Base-by-base conservation (phyloP, 1,140 invertebrate genomes). In the Homalodisca vitripennis region DNA sequence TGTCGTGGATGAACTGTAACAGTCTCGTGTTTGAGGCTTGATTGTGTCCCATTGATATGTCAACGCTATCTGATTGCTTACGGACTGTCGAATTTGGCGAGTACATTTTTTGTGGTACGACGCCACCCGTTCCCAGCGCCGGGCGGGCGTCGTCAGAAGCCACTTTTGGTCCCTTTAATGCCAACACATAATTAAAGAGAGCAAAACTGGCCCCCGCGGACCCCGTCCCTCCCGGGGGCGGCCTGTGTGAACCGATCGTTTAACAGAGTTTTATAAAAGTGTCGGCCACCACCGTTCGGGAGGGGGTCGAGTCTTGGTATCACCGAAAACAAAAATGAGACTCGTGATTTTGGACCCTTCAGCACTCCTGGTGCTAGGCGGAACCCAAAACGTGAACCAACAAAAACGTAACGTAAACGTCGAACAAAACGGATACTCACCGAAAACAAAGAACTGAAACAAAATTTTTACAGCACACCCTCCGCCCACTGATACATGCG, bases 101-200 rank as follows among this genome's bases (percentile, higher is more conserved):
- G 67, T 68, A 68, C 67, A 68, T 60, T 68, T 53, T 34, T 68
- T 62, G 63, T 69, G 53, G 34, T 13, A 64, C 57, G 68, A n/a
- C 53, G 14, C 55, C 68, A 20, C 60, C 63, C 57, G 69, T 48
- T 70, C 69, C 69, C 69, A 70, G 69, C 69, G 62, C 41, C 69
- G 57, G 47, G 32, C 51, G 34, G 27, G 20, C 32, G n/a, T n/a
- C n/a, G n/a, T 46, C 26, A 70, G 69, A 63, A 66, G 69, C 69
- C 62, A 55, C 46, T 57, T 57, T 66, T 62, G 53, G 69, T 66
- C 60, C 63, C 69, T 70, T 70, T 70, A 70, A 70, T 66, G 69
- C 69, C 69, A 70, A 70, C 69, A 70, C 62, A 57, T 60, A 66
- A 46, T 70, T 48, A 70, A 70, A 70, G 69, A 48, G 69, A 66